Evolutionary conservation across 2,113 vertebrate species (phyloP), one percentile per base, ranked within the genome.

Genomic region (Sula dactylatra): DNA sequence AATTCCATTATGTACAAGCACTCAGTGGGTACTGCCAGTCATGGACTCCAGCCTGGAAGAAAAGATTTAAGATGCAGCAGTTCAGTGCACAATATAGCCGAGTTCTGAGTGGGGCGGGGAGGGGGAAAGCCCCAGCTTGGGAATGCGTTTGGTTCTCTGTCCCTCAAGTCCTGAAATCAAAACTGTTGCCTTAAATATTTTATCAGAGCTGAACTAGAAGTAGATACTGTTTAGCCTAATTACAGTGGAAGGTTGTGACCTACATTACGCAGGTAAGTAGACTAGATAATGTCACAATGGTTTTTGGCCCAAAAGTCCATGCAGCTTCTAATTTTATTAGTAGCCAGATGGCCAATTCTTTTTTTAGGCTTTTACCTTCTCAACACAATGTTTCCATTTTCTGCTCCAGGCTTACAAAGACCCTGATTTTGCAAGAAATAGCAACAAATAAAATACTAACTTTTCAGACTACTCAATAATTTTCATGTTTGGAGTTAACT

Each of bases 181-280:
- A 93, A 71, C 45, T 44, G 38, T 59, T 74, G 59, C 54, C 50
- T 72, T 93, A 70, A 93, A 86, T 92, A 50, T 90, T 93, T 78
- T 72, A 86, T 92, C 47, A 50, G 50, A 86, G 86, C 88, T 88
- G 90, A 84, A 78, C 88, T 3, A 88, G 67, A 74, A 92, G 85
- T 34, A 81, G 69, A 55, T 67, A 18, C 64, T 78, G 61, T 94
- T 96, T 74, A 91, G 64, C 72, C 80, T 88, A 74, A 94, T 93
- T 74, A 67, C 76, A 82, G 21, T 6, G 36, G 47, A 64, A 95
- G 59, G 80, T 49, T 88, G 65, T 65, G 90, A 86, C 88, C 55
- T 67, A 38, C 31, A 11, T 88, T 81, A 62, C 71, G 69, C 47
- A 72, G 88, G 71, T 92, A 44, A 52, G 24, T 54, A 55, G 24